Conservation (phyloP, 2,797 vertebrate genomes). For the Sardinella longiceps region DNA sequence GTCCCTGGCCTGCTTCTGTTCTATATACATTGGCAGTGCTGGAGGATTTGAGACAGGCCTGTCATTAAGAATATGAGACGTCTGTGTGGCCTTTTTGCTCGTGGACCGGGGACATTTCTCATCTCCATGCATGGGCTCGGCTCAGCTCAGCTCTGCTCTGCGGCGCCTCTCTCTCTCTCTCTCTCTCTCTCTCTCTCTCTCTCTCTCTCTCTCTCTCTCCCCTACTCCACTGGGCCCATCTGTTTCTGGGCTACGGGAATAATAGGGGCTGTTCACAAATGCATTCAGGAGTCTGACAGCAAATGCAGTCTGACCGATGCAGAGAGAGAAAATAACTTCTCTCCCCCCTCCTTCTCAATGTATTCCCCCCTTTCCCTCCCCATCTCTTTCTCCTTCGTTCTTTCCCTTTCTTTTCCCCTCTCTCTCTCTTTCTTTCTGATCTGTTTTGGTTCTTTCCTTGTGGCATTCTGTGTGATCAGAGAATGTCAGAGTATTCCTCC, state of each 20-base stretch:
- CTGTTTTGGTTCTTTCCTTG: slow-evolving; percentile 14
- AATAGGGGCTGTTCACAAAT: slow-evolving; percentile 17
- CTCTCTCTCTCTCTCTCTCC: no score
- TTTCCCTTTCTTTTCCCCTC: neutral
- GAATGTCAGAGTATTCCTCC: slow-evolving; percentile 45
- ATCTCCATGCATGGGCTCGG: slow-evolving; percentile 3
- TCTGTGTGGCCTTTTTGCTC: neutral
- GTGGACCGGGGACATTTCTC: slow-evolving; percentile 11
- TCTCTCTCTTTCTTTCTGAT: slow-evolving; percentile 30
- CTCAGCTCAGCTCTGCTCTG: no score
- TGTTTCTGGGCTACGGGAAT: slow-evolving; percentile 1
- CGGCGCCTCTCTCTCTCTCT: neutral
- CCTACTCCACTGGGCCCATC: slow-evolving; percentile 9
- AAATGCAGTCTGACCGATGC: slow-evolving; percentile 28
- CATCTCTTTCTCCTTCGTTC: neutral
- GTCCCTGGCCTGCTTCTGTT: neutral
- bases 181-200: no score
- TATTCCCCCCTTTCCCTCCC: neutral
- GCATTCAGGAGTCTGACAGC: slow-evolving; percentile 25
- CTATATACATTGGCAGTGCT: slow-evolving; percentile 14
- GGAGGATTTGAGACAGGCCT: neutral
- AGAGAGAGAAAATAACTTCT: slow-evolving; percentile 27
- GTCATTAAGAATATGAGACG: slow-evolving; percentile 15
- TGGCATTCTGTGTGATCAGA: slow-evolving; percentile 34
- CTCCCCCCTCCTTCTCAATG: neutral